Base-by-base conservation (phyloP, 92 coral and sea anemone genomes). In the Micromussa lordhowensis region DNA sequence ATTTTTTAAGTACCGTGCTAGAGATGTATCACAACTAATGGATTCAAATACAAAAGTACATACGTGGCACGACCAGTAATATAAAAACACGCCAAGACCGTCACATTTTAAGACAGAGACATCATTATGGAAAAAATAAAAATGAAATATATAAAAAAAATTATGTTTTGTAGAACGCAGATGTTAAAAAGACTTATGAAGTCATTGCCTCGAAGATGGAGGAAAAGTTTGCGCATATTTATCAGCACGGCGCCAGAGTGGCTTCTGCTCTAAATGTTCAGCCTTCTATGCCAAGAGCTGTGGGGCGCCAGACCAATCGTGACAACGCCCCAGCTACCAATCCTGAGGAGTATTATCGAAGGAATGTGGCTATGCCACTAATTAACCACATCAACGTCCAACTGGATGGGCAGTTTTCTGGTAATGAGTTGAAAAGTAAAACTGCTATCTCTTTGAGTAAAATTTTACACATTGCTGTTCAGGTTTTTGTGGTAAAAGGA, bases 311-410 rank as follows among this genome's bases (percentile, higher is more conserved):
- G 83, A 68, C 30, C 70, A 87, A 86, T 51, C 84, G 87, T 30
- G 74, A 34, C 79, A 90, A 90, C 81, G 90, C 90, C 86, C 82
- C 92, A 68, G 79, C 81, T 18, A 90, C 78, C 28, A 85, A 82
- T 68, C 64, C 86, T n/a, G 82, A 85, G 78, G 61, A 85, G 81
- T 81, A 85, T 86, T 90, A 90, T 84, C 35, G 61, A 78, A 77
- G 85, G 85, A 90, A 90, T 83, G 89, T 90, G 83, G 90, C 89
- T 61, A 75, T 90, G 54, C 92, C 92, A 28, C 78, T 90, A 59
- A 44, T 83, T 51, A 49, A 81, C 82, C 86, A 88, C 68, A 88
- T 88, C 82, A 24, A 34, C n/a, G 78, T 73, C 40, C 83, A 86
- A 77, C 69, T 86, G 48, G 85, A 89, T 69, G 59, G 81, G 66